Base-by-base conservation (phyloP, 1,140 invertebrate genomes). In the Macrocentrus cingulum region DNA sequence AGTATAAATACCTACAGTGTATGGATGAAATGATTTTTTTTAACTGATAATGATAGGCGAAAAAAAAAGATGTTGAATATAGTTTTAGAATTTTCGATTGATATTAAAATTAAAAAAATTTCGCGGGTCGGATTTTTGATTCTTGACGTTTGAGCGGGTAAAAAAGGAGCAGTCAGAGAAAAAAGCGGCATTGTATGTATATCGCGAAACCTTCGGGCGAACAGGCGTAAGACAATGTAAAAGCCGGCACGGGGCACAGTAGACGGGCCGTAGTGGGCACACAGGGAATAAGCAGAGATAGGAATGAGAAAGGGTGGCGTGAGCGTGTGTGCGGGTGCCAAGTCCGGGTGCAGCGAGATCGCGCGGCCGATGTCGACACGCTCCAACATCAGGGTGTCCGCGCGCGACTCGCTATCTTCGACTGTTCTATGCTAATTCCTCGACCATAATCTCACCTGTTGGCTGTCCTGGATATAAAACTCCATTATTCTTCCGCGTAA, bases 111-210 rank as follows among this genome's bases (percentile, higher is more conserved):
- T n/a, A n/a, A n/a, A n/a, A n/a, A n/a, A n/a, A n/a, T n/a, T n/a
- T n/a, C n/a, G n/a, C n/a, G n/a, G n/a, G n/a, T n/a, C n/a, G n/a
- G n/a, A n/a, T n/a, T n/a, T n/a, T n/a, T n/a, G n/a, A n/a, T n/a
- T n/a, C n/a, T n/a, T n/a, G n/a, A n/a, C n/a, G n/a, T n/a, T n/a
- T n/a, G n/a, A 51, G 25, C 36, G 23, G 36, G 39, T 44, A 45
- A 55, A 56, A 51, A 34, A 55, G 50, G 32, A 46, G n/a, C n/a
- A n/a, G n/a, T n/a, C n/a, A n/a, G n/a, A n/a, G 64, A 64, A 61
- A 57, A 64, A 51, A 59, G 60, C 41, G 41, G 66, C 66, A 75
- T 75, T 75, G 72, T 75, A 75, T 75, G 73, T 74, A 74, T 74
- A 75, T 75, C 63, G 66, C n/a, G n/a, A n/a, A n/a, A n/a, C n/a